Conservation (phyloP, 2,113 vertebrate species). For the Patagioenas fasciata region DNA sequence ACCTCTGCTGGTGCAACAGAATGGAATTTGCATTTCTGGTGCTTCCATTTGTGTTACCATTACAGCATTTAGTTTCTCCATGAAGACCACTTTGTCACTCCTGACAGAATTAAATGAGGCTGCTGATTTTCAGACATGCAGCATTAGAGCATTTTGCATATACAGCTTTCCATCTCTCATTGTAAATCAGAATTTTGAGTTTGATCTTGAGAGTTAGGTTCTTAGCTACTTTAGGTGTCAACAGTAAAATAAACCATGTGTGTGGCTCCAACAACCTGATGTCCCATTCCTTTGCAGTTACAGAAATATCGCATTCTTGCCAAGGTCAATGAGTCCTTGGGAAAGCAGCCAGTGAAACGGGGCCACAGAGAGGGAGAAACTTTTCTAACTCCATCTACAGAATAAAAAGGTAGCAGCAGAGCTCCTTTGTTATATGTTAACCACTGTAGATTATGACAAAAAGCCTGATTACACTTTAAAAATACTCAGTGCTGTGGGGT, state of each 20-base stretch:
- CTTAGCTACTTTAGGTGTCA: neutral
- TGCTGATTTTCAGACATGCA: neutral
- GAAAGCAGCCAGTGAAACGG: neutral
- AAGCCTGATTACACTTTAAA: neutral
- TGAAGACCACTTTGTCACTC: neutral
- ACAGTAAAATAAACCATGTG: neutral
- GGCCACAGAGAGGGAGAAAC: neutral
- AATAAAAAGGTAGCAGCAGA: neutral
- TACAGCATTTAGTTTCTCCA: neutral
- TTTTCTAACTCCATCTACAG: neutral
- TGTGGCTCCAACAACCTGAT: neutral
- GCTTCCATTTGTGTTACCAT: neutral
- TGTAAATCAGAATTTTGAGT: neutral
- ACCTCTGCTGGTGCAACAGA: neutral
- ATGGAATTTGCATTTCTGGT: neutral
- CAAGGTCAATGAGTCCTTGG: conserved; percentile 35
- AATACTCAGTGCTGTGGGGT: neutral
- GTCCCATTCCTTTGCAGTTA: conserved; percentile 13
- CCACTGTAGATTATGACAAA: neutral
- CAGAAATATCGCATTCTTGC: neutral
- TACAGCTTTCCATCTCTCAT: neutral
- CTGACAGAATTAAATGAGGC: neutral
- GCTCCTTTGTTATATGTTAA: neutral
- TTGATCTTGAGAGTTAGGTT: neutral
- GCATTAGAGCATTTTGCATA: neutral